A percentile compares a stretch with the other conserved stretches of the same genome.
Evolutionary conservation across 2,888 invertebrate species (phyloP).

Genomic region (Barypeithes pellucidus): DNA sequence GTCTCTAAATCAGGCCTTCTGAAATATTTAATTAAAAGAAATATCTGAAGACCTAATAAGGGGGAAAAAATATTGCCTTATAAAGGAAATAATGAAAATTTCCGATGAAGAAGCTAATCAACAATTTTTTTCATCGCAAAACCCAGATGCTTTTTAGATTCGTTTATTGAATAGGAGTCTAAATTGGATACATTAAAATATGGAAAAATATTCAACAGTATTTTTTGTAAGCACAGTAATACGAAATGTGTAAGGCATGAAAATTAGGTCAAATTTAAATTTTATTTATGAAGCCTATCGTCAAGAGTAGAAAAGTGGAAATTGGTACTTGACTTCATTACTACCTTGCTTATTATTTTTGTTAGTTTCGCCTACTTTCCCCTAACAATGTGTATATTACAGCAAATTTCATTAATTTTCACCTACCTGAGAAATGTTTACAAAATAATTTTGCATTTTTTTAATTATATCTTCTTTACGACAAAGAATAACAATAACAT

Average conservation of each 20-base stretch:
- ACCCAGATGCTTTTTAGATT: not conserved
- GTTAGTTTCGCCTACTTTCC: not conserved
- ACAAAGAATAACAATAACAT: too few relatives aligned
- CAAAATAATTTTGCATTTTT: too few relatives aligned
- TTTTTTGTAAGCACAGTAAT: constrained; percentile 8
- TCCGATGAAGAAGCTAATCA: not conserved
- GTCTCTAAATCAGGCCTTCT: too few relatives aligned
- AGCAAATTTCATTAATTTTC: too few relatives aligned
- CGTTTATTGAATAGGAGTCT: not conserved
- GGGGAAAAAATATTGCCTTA: too few relatives aligned
- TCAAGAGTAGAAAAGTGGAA: not conserved
- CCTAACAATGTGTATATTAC: too few relatives aligned
- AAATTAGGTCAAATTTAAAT: constrained; percentile 15
- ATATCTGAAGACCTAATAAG: too few relatives aligned
- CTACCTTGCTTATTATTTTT: not conserved
- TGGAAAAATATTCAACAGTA: constrained; percentile 14
- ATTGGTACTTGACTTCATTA: not conserved
- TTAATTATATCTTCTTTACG: too few relatives aligned
- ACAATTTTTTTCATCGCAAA: not conserved
- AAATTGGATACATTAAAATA: constrained; percentile 20
- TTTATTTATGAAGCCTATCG: constrained; percentile 1
- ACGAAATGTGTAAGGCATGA: constrained; percentile 17
- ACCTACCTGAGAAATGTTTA: too few relatives aligned
- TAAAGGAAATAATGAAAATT: not conserved
- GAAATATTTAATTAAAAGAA: too few relatives aligned